Evolutionary conservation across 2,113 vertebrate species (phyloP).

Genomic region (Anser cygnoides): DNA sequence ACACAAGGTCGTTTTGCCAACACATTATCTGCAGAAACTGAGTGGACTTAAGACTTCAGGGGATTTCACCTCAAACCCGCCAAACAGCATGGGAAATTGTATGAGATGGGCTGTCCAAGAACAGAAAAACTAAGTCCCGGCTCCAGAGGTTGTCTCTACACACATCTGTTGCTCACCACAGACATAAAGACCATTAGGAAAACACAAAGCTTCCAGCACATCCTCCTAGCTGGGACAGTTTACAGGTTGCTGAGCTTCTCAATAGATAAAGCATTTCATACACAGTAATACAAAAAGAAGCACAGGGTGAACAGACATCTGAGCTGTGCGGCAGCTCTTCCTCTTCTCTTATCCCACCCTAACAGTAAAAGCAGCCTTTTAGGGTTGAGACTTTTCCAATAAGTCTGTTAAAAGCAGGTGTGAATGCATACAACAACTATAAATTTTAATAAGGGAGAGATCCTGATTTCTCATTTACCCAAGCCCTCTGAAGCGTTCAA

Average conservation of each 20-base stretch:
- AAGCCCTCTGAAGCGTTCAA: background rate
- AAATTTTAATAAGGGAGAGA: background rate
- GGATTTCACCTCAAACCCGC: background rate
- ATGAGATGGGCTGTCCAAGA: background rate
- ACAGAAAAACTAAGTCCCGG: background rate
- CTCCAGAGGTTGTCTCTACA: background rate
- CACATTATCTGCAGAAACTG: background rate
- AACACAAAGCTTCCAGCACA: background rate
- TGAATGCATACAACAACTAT: rapidly evolving
- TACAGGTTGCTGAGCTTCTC: background rate
- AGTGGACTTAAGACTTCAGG: background rate
- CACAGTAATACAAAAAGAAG: background rate
- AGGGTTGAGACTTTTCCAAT: background rate
- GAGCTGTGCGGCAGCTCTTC: background rate
- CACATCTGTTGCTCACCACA: background rate
- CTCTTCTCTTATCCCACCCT: background rate
- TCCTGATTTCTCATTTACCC: background rate
- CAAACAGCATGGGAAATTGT: background rate
- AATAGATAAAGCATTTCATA: background rate
- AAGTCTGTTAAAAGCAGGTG: background rate
- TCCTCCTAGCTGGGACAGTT: background rate
- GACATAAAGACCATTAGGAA: background rate
- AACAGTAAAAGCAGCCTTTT: background rate
- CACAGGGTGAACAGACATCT: background rate
- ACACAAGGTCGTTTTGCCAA: background rate